Evolutionary conservation across 2,888 invertebrate species (phyloP), one percentile per base, ranked within the genome.

Genomic region (Troides helena): DNA sequence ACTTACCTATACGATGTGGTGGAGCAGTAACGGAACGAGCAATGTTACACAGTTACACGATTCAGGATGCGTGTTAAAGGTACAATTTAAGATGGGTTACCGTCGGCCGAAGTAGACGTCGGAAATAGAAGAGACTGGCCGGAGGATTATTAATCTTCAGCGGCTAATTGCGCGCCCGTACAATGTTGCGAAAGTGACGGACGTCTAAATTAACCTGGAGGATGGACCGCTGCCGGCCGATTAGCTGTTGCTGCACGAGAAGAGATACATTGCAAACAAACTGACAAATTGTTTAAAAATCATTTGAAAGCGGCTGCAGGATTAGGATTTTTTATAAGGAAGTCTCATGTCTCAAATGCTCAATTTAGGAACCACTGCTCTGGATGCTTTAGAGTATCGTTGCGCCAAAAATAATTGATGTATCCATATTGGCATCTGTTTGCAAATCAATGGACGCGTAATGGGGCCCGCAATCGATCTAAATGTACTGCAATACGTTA

Each of bases 101-200:
- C n/a, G 30, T 30, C 14, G 39, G n/a, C 58, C 46, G 46, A 23
- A 7, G 18, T 50, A 18, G 21, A 12, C 56, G 23, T n/a, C 59
- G 23, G 60, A 36, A 65, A 64, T 68, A 65, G 64, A 60, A 50
- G 36, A 39, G 60, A 12, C 53, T 53, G 21, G 36, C 43, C 60
- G 53, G 39, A 36, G 23, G 64, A 50, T 56, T 60, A 56, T 60
- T 59, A 68, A 64, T 64, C 60, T 61, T 68, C 64, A 23, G 53
- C 39, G 60, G 59, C 64, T 68, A 61, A 68, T 69, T 69, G 69
- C 43, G 23, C 61, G 23, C 53, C 60, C 64, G 56, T 69, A 65
- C 65, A 69, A 65, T 61, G 65, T 68, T 68, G 68, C 68, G 36
- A 14, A n/a, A 62, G 58, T 65, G 17, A 62, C 65, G 46, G 43